Base-by-base conservation (phyloP, 1,140 invertebrate genomes). In the Proctacanthus coquilletti region DNA sequence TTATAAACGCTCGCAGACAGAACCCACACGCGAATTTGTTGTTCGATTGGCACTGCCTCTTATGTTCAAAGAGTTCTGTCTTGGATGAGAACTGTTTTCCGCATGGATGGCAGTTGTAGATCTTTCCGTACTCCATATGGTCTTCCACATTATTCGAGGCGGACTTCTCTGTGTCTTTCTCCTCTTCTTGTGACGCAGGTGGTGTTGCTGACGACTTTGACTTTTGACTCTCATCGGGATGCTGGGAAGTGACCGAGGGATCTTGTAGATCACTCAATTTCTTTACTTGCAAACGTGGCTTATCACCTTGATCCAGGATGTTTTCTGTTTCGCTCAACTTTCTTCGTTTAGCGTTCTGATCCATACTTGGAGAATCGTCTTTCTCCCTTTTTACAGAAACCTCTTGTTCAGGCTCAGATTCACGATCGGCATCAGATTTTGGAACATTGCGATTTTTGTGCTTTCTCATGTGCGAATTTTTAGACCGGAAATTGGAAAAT, bases 401-500 rank as follows among this genome's bases (percentile, higher is more conserved):
- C 23, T 8, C 23, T 21, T 9, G 14, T n/a, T 4, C 14, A 21
- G 10, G 21, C 23, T 13, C 18, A 25, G 3, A 17, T 8, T 25
- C 35, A 17, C 17, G 18, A 10, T 25, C 21, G 10, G 10, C 8
- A n/a, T 27, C 8, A 8, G 13, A 9, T 27, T 27, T 27, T 27
- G 8, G 8, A 27, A 27, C 23, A 5, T 10, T 35, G 5, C 20
- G 5, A 10, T 20, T 20, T 18, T 35, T 35, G 14, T 35, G 34
- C 13, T 18, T 21, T 11, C 43, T 32, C 43, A 45, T 45, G 19
- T 45, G 43, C 1, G 43, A 45, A 19, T 35, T 35, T 10, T 17
- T 15, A 6, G 14, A 18, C 17, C 20, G 34, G 8, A 18, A 13
- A 20, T 35, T 35, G 5, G 34, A 19, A 20, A 35, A 35, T 6